Conservation (phyloP, 2,888 invertebrate species). For the Lapara coniferarum region DNA sequence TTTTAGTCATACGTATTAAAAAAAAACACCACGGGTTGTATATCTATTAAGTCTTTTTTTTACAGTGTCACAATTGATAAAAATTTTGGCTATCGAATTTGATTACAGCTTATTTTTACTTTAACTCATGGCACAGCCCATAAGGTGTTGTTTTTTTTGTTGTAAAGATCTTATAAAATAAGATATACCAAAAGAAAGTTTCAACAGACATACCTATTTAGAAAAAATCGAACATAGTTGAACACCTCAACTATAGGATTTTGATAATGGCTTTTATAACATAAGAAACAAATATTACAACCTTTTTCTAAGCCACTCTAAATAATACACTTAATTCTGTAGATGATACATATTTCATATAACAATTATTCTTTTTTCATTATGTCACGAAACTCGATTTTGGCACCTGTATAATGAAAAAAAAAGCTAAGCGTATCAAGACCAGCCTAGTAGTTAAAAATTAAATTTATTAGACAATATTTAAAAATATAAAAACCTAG, state of each 20-base stretch:
- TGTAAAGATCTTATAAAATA: neutral
- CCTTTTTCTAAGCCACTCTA: no score
- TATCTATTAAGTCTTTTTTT: no score
- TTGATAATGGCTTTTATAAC: no score
- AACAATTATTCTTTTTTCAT: neutral
- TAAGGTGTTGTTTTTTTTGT: neutral
- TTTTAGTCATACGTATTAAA: neutral
- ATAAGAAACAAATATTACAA: no score
- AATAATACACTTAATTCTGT: neutral
- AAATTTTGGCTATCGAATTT: no score
- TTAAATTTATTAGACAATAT: neutral
- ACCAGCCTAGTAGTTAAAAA: neutral
- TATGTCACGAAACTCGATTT: neutral
- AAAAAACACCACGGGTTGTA: neutral
- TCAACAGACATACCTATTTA: neutral
- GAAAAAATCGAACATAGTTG: neutral
- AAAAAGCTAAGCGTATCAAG: slow-evolving; percentile 3
- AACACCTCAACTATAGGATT: no score
- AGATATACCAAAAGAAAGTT: neutral
- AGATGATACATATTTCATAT: neutral
- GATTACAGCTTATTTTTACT: no score
- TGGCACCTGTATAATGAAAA: neutral
- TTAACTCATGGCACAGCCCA: no score
- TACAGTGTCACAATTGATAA: no score
- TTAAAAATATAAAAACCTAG: neutral